Evolutionary conservation across 2,797 vertebrate genomes (phyloP).

Genomic region (Labroides dimidiatus): DNA sequence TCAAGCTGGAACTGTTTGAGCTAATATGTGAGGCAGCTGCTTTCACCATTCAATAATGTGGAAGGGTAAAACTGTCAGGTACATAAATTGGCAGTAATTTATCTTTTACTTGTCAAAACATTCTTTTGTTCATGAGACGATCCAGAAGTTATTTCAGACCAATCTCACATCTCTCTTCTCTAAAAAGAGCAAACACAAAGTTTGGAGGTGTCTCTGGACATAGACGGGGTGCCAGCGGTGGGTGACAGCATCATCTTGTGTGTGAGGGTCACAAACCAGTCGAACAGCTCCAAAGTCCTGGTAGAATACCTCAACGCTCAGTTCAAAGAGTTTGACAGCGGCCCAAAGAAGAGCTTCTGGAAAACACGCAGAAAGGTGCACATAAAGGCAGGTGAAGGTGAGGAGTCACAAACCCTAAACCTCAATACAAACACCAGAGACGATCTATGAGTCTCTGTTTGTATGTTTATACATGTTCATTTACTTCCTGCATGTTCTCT

Average conservation of each 20-base stretch:
- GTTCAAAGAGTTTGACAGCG: slow-evolving; percentile 77
- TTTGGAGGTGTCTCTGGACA: slow-evolving; percentile 76
- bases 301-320: slow-evolving; percentile 82
- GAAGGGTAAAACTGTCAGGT: too few species aligned
- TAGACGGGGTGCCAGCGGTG: slow-evolving; percentile 74
- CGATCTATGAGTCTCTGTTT: background rate
- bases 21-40: too few species aligned
- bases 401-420: background rate
- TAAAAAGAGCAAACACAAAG: background rate
- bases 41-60: too few species aligned
- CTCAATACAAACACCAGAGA: background rate
- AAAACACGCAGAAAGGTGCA: slow-evolving; percentile 61
- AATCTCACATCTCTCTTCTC: background rate
- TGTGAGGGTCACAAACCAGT: slow-evolving; percentile 81
- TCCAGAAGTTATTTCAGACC: background rate
- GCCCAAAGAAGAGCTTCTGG: slow-evolving; percentile 78
- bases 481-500: background rate
- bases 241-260: slow-evolving; percentile 82
- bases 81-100: too few species aligned
- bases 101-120: too few species aligned
- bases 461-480: background rate
- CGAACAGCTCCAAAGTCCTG: slow-evolving; percentile 71
- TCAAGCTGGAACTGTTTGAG: too few species aligned
- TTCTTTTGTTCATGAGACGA: too few species aligned
- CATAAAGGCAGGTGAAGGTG: slow-evolving; percentile 83